Base-by-base conservation (phyloP, 2,797 vertebrate species). In the Brachyrhaphis roseni region DNA sequence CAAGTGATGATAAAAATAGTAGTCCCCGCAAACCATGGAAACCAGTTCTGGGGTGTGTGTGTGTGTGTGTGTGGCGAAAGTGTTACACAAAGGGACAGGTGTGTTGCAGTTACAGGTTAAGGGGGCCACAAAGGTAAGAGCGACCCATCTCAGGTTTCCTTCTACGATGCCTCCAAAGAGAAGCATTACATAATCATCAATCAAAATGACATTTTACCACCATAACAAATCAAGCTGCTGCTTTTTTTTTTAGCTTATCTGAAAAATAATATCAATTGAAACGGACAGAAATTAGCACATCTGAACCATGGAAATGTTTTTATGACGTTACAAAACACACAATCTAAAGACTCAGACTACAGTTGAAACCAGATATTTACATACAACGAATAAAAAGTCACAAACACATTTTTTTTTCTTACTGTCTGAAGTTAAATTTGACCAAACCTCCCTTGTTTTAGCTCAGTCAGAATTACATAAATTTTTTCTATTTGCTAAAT, bases 51-150 rank as follows among this genome's bases (percentile, higher is more conserved):
- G n/a, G n/a, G n/a, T n/a, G 49, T 43, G 41, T 78, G 5, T 49
- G 85, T 51, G 75, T 66, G 73, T 31, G 57, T 75, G 73, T 45
- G 53, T 45, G 36, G 12, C 43, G 7, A 75, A 49, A 79, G 68
- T 80, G 84, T 68, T 78, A 74, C 82, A 94, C 93, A 94, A 93
- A 92, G 88, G 86, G 87, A 87, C 93, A 94, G 92, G 93, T 94
- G 94, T 93, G 86, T 79, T 41, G 74, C 26, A 75, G 86, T 92
- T 87, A 85, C 81, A 86, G 87, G 88, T 86, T 26, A 41, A 43
- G 2, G 39, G 10, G 41, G 41, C 41, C 26, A 71, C 68, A 71
- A 46, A 71, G 68, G 68, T 46, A 46, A 5, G 13, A 71, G 62
- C 13, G 15, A 10, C 39, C 39, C 41, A 1, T 45, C 66, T 43